These are phyloP conservation scores for Lepidonotus clava DNA, from an alignment of 2,888 invertebrate genomes.

Conservation along the genomic window DNA sequence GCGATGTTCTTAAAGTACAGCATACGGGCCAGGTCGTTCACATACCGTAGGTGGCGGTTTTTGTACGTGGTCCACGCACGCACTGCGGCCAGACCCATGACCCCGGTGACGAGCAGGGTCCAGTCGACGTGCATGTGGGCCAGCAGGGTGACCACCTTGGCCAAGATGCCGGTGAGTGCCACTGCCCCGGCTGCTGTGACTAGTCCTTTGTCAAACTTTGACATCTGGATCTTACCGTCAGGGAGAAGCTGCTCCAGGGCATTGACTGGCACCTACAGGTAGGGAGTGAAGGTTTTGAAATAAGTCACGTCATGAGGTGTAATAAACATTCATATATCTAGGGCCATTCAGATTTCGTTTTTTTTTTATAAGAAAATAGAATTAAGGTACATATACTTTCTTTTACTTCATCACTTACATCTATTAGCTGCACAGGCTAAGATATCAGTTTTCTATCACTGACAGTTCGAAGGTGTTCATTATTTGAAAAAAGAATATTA, in stretches of 20 bases:
- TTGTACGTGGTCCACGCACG: conserved; percentile 72
- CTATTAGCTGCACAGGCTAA: too few relatives aligned
- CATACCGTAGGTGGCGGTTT: conserved; percentile 72
- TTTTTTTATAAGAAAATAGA: too few relatives aligned
- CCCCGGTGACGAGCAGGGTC: conserved; percentile 70
- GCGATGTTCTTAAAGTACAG: conserved; percentile 79
- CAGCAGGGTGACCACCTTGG: conserved; percentile 73
- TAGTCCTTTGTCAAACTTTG: conserved; percentile 71
- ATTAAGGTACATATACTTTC: too few relatives aligned
- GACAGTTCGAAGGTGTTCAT: too few relatives aligned
- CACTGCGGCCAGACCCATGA: conserved; percentile 69
- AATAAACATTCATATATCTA: too few relatives aligned
- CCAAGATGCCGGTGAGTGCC: conserved; percentile 70
- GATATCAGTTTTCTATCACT: too few relatives aligned
- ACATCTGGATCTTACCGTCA: conserved; percentile 75
- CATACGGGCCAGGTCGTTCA: conserved; percentile 73
- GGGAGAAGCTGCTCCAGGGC: conserved; percentile 77
- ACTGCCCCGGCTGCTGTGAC: conserved; percentile 67
- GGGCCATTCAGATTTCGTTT: too few relatives aligned
- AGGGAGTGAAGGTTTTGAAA: background rate
- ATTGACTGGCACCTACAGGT: conserved; percentile 72
- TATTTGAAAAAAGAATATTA: too few relatives aligned
- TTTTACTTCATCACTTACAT: too few relatives aligned
- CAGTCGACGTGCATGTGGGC: conserved; percentile 72
- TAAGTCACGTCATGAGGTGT: background rate